Evolutionary conservation across 2,797 vertebrate genomes (phyloP).

Genomic region (Gallinago nigripennis): DNA sequence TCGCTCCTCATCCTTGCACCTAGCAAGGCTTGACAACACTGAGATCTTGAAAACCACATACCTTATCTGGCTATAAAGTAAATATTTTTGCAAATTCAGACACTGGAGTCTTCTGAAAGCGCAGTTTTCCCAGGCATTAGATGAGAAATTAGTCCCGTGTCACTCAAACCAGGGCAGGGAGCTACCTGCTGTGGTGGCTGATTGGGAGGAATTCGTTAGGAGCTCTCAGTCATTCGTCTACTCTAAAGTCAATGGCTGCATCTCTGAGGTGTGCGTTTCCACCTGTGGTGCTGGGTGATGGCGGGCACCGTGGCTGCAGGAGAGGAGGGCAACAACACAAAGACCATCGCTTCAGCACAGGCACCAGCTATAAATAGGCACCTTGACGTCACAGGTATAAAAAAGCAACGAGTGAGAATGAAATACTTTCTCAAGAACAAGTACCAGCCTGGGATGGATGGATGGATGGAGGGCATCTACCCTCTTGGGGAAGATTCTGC

Average conservation of each 20-base stretch:
- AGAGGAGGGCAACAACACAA: accelerated
- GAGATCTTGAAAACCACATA: not conserved
- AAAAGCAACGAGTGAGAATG: not conserved
- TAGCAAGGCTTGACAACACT: not conserved
- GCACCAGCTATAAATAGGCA: not conserved
- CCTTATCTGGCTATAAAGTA: not conserved
- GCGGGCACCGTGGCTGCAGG: accelerated
- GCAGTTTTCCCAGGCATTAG: not conserved
- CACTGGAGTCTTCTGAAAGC: not conserved
- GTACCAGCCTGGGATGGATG: not conserved
- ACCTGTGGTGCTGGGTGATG: accelerated
- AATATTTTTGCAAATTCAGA: not conserved
- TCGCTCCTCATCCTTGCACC: not conserved
- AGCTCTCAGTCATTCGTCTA: not conserved
- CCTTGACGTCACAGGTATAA: not conserved
- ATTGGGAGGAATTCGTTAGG: not conserved
- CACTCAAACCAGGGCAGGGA: not conserved
- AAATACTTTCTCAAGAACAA: not conserved
- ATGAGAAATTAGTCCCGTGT: not conserved
- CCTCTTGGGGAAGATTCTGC: not conserved
- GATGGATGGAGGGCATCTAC: not conserved
- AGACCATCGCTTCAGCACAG: not conserved
- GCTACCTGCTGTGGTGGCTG: not conserved
- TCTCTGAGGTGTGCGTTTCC: not conserved
- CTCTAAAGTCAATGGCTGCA: not conserved